Base-by-base conservation (phyloP, 2,113 vertebrate species). In the Sporophila hypoxantha region DNA sequence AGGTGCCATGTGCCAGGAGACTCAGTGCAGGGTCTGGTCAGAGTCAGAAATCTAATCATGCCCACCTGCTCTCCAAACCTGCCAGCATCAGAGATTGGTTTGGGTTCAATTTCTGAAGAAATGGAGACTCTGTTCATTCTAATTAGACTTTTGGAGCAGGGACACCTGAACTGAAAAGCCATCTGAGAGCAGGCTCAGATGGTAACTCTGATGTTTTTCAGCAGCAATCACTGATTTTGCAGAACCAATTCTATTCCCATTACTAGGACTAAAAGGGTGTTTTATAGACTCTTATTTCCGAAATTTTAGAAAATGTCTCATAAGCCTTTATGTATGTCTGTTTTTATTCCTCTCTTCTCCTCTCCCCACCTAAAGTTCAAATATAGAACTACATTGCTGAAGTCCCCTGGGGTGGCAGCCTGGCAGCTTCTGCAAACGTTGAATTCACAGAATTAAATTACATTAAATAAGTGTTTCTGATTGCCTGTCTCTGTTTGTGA, bases 61-160 rank as follows among this genome's bases (percentile, higher is more conserved):
- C 62, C 53, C 89, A 94, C 89, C 95, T 95, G 91, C 49, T 93
- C 93, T 60, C 60, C 53, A 88, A 91, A 81, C 46, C 81, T 85
- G 88, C 76, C 92, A 82, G 83, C 78, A 73, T 25, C 80, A 70
- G 44, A 82, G 75, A 66, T 57, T 85, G 77, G 46, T 92, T 76
- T 82, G 92, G 64, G 85, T 79, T 89, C 86, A 91, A 66, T 76
- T 93, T 89, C 83, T 49, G 47, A 62, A 88, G 82, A 94, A 86
- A 91, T 21, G 47, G 85, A 66, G 52, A 81, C 64, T 78, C 70
- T 73, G 64, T 17, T 86, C 77, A 37, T 79, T 92, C 67, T 62
- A 92, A 94, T 95, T 78, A 93, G 66, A 87, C 46, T 88, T 91
- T 68, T 69, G 89, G 87, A 95, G 55, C 73, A 53, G 37, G 61